These are phyloP conservation scores for Liodrosophila aerea DNA, from an alignment of 2,888 invertebrate species.

Conservation along the genomic window DNA sequence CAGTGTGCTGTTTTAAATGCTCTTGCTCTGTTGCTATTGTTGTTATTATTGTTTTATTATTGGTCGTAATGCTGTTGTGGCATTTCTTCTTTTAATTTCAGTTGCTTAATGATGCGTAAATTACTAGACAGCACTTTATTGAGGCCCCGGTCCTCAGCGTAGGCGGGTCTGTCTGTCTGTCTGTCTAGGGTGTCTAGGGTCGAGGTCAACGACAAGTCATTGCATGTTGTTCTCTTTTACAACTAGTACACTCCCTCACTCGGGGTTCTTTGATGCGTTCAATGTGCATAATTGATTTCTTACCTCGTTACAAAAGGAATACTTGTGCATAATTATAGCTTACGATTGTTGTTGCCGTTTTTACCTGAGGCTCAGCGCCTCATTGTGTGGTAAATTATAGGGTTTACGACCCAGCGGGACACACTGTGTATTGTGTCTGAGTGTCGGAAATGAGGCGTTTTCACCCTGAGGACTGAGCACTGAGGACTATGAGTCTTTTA, in stretches of 20 bases:
- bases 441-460: constrained; percentile 50
- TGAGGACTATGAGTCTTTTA: constrained; percentile 36
- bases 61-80: constrained; percentile 35
- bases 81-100: constrained; percentile 55
- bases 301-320: constrained; percentile 53
- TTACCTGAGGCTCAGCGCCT: constrained; percentile 31
- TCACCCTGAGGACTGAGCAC: not conserved
- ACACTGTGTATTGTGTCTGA: not conserved
- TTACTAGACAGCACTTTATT: constrained; percentile 52
- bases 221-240: constrained; percentile 14
- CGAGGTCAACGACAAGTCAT: constrained; percentile 60
- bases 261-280: constrained; percentile 14
- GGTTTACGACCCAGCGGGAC: constrained; percentile 25
- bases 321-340: constrained; percentile 61
- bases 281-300: constrained; percentile 71
- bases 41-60: constrained; percentile 55
- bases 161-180: constrained; percentile 26
- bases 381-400: constrained; percentile 60
- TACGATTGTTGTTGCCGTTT: constrained; percentile 51
- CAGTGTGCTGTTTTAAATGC: not conserved
- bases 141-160: constrained; percentile 30
- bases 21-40: constrained; percentile 17
- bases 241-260: constrained; percentile 3
- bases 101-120: constrained; percentile 68
- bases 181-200: constrained; percentile 30